Base-by-base conservation (phyloP, 2,888 invertebrate genomes). In the Dasysyrphus tricinctus region DNA sequence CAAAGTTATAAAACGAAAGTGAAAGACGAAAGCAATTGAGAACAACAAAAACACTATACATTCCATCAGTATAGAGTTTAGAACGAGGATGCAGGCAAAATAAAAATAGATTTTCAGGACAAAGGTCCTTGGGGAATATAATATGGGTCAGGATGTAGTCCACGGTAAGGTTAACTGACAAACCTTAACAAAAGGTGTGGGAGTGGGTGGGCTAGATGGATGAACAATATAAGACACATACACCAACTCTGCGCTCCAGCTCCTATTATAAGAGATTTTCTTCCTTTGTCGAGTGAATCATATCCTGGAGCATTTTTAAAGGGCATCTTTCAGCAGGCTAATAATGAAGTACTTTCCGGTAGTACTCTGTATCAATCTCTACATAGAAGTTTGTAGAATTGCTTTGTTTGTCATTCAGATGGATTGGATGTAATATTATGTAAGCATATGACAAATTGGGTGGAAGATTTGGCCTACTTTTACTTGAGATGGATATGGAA, bases 161-260 rank as follows among this genome's bases (percentile, higher is more conserved):
- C 85, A 85, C 74, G 85, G 6, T 67, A 67, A 67, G 67, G 85
- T 85, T 85, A 85, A 81, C 73, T 84, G 85, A 81, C 81, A 76
- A 69, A 2, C 29, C 47, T 14, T 16, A n/a, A 32, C 47, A 65
- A 32, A 16, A 34, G 57, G 19, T 37, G 57, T 3, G 32, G 32
- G 24, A 24, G 32, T 32, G 32, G 32, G 5, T 37, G 49, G 69
- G 51, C n/a, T 69, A 29, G 37, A 69, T 47, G 44, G 34, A 19
- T 54, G 69, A 32, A 39, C 51, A 47, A 65, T 32, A 42, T 9
- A 24, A 69, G 3, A 54, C 0, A 44, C 44, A 14, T n/a, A 44
- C 19, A 12, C 12, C 19, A 69, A 37, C 67, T 69, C 19, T 49
- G 29, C 16, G 24, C 24, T 24, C 24, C 24, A 24, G 3, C 24